These are phyloP conservation scores for Himantopus leucocephalus DNA, from an alignment of 2,113 vertebrate genomes.

Conservation along the genomic window DNA sequence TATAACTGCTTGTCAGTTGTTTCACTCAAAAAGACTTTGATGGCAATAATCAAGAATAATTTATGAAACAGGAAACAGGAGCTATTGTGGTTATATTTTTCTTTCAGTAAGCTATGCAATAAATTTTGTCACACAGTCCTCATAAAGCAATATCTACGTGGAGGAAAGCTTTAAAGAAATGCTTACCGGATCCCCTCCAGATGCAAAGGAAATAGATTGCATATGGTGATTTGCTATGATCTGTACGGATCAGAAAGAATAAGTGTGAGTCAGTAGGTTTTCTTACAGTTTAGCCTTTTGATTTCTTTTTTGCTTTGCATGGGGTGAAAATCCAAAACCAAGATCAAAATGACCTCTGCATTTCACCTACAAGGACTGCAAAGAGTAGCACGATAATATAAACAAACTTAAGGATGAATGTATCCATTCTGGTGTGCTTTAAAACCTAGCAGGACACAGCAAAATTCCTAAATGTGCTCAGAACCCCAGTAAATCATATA, in stretches of 20 bases:
- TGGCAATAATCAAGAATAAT: background rate
- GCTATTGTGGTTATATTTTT: background rate
- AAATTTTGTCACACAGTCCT: background rate
- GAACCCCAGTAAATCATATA: background rate
- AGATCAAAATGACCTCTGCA: background rate
- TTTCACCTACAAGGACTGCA: background rate
- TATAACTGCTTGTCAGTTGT: background rate
- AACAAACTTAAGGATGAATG: background rate
- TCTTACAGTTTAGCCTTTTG: background rate
- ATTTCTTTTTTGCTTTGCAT: background rate
- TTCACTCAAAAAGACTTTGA: background rate
- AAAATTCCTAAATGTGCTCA: background rate
- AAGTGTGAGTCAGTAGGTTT: constrained; percentile 20
- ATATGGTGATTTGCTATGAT: constrained; percentile 99
- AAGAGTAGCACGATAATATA: background rate
- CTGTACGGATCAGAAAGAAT: constrained; percentile 73
- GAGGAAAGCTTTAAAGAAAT: background rate
- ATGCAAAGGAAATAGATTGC: constrained; percentile 99
- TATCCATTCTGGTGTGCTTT: background rate
- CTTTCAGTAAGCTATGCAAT: background rate
- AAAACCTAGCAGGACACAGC: background rate
- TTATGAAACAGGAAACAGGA: constrained; percentile 3
- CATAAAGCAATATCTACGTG: background rate
- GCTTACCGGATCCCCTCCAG: constrained; percentile 95
- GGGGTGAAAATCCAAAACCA: background rate